phyloP scores from a whole-genome alignment of 2,888 invertebrate genomes.

The Leuctra nigra region DNA sequence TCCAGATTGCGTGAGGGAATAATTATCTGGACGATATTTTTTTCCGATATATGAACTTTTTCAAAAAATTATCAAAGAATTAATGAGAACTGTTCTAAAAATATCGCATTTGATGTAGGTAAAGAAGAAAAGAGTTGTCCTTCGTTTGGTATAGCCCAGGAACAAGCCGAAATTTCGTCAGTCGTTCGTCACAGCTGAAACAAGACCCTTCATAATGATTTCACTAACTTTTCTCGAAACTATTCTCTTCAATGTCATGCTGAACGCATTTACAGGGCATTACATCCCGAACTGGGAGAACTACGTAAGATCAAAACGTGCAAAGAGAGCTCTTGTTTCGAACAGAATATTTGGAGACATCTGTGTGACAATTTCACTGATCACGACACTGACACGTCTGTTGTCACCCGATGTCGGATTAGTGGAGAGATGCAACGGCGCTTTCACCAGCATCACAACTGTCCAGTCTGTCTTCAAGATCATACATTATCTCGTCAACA shows the following conservation, averaged over 20 bases:
- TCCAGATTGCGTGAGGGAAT: too few relatives aligned
- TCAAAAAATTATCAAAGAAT: too few relatives aligned
- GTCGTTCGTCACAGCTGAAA: too few relatives aligned
- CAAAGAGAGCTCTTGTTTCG: neutral
- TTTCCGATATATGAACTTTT: too few relatives aligned
- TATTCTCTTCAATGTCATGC: neutral
- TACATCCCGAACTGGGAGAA: neutral
- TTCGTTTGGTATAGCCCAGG: too few relatives aligned
- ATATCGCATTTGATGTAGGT: too few relatives aligned
- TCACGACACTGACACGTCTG: conserved; percentile 2
- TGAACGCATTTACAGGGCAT: neutral
- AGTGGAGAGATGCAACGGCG: conserved; percentile 6
- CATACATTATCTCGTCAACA: neutral
- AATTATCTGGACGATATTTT: too few relatives aligned
- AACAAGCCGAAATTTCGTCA: too few relatives aligned
- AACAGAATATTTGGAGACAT: neutral
- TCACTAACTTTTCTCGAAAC: neutral
- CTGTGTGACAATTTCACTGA: neutral
- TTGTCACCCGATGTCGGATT: neutral
- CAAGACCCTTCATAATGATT: too few relatives aligned
- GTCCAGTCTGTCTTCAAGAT: conserved; percentile 1
- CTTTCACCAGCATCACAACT: conserved; percentile 6
- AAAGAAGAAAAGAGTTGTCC: too few relatives aligned
- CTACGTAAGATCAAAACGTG: neutral
- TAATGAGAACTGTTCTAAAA: too few relatives aligned